phyloP scores from a whole-genome alignment of 1,140 invertebrate species.

The Dendrolimus punctatus region DNA sequence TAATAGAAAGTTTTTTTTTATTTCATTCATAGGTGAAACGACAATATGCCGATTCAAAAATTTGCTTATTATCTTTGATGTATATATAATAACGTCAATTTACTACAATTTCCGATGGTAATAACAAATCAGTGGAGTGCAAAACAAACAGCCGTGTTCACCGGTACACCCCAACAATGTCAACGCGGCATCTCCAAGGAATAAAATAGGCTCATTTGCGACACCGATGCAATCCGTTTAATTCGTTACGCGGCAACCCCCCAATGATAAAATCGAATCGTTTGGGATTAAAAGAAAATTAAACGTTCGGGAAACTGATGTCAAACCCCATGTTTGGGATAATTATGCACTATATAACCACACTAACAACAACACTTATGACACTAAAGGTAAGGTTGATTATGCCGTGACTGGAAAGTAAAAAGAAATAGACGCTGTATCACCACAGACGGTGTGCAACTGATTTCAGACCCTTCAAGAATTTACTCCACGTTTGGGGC shows the following conservation, averaged over 20 bases:
- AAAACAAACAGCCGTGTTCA: constrained; percentile 45
- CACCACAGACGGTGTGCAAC: constrained; percentile 39
- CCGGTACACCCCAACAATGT: constrained; percentile 20
- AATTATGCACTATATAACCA: constrained; percentile 12
- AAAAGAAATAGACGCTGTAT: constrained; percentile 21
- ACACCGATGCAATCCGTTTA: constrained; percentile 64
- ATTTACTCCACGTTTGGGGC: constrained; percentile 60
- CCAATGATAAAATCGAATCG: constrained; percentile 61
- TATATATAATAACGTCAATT: too few relatives aligned
- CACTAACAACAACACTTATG: constrained; percentile 13
- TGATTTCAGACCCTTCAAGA: constrained; percentile 45
- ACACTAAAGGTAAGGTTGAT: constrained; percentile 12
- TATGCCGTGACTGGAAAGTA: constrained; percentile 10
- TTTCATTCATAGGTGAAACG: too few relatives aligned
- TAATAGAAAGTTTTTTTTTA: too few relatives aligned
- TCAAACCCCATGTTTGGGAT: constrained; percentile 34
- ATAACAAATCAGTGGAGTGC: constrained; percentile 8
- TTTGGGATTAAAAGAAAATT: constrained; percentile 70
- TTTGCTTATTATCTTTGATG: too few relatives aligned
- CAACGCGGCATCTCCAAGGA: constrained; percentile 44
- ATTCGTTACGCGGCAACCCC: constrained; percentile 59
- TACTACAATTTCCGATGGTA: constrained; percentile 7
- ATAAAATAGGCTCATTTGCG: constrained; percentile 66
- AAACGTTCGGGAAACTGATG: constrained; percentile 48
- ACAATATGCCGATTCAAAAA: too few relatives aligned